phyloP scores from a whole-genome alignment of 2,797 vertebrate genomes.

The Tragopan temminckii region DNA sequence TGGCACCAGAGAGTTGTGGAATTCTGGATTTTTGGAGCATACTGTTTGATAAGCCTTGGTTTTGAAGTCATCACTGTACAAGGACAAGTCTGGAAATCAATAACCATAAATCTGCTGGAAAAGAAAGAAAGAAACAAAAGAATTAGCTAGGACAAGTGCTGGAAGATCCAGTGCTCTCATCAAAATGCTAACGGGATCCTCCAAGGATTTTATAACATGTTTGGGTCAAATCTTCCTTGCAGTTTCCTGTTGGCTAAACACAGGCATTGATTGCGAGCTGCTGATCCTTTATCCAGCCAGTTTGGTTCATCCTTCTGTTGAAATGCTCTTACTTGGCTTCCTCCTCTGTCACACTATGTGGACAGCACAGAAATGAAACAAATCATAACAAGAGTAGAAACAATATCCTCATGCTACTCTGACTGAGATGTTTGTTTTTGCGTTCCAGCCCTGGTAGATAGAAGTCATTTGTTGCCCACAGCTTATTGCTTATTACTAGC shows the following conservation, averaged over 20 bases:
- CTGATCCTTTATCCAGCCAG: background rate
- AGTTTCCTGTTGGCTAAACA: background rate
- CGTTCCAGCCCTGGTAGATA: background rate
- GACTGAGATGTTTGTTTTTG: background rate
- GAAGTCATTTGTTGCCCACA: slow-evolving; percentile 13
- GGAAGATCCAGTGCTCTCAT: background rate
- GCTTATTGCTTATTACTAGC: slow-evolving; percentile 48
- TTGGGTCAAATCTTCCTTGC: background rate
- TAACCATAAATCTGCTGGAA: background rate
- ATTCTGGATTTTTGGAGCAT: background rate
- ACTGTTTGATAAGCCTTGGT: background rate
- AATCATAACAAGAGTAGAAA: background rate
- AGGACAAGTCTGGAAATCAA: background rate
- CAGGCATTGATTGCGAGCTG: background rate
- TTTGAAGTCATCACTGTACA: background rate
- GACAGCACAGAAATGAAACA: background rate
- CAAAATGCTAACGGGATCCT: background rate
- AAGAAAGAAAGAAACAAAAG: background rate
- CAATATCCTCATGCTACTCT: background rate
- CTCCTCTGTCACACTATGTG: background rate
- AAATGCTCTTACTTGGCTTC: background rate
- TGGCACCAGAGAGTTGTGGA: background rate
- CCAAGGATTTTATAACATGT: background rate
- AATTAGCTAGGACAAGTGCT: background rate
- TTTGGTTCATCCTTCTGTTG: background rate